phyloP scores from a whole-genome alignment of 2,888 invertebrate genomes.

The Megalurothrips usitatus region DNA sequence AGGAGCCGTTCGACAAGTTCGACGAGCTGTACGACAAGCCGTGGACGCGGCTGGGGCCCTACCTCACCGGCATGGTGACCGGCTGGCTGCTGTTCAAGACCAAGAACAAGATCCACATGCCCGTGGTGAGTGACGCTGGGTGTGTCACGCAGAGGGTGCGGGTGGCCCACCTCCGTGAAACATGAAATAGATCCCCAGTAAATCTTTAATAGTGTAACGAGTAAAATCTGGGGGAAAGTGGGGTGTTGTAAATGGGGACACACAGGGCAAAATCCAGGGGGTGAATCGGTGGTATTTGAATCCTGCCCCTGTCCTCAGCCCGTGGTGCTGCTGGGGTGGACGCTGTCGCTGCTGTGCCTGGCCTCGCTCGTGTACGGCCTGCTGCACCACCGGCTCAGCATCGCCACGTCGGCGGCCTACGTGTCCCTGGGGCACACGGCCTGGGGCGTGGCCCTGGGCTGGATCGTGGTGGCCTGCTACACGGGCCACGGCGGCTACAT shows the following conservation, averaged over 20 bases:
- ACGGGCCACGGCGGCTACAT: slow-evolving; percentile 76
- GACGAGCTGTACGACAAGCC: slow-evolving; percentile 89
- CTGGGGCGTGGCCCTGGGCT: slow-evolving; percentile 75
- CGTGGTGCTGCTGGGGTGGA: slow-evolving; percentile 67
- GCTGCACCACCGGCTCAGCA: slow-evolving; percentile 64
- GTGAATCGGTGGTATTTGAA: neutral
- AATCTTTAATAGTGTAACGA: too few species aligned
- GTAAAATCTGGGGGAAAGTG: neutral
- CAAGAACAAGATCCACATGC: slow-evolving; percentile 71
- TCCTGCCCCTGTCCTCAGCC: slow-evolving; percentile 48
- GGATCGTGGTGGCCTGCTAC: slow-evolving; percentile 81
- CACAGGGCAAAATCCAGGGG: too few species aligned
- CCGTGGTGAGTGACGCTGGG: slow-evolving; percentile 52
- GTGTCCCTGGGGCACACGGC: slow-evolving; percentile 77
- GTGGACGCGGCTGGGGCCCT: slow-evolving; percentile 80
- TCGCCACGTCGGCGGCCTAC: slow-evolving; percentile 68
- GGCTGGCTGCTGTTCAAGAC: slow-evolving; percentile 82
- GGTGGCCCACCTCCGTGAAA: too few species aligned
- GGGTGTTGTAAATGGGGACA: too few species aligned
- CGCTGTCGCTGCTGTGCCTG: slow-evolving; percentile 59
- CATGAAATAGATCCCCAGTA: too few species aligned
- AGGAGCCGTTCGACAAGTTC: slow-evolving; percentile 78
- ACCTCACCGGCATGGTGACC: slow-evolving; percentile 78
- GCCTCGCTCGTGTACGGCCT: slow-evolving; percentile 74
- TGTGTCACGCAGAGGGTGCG: too few species aligned